Conservation (phyloP, 2,888 invertebrate species). For the Therioaphis trifolii region DNA sequence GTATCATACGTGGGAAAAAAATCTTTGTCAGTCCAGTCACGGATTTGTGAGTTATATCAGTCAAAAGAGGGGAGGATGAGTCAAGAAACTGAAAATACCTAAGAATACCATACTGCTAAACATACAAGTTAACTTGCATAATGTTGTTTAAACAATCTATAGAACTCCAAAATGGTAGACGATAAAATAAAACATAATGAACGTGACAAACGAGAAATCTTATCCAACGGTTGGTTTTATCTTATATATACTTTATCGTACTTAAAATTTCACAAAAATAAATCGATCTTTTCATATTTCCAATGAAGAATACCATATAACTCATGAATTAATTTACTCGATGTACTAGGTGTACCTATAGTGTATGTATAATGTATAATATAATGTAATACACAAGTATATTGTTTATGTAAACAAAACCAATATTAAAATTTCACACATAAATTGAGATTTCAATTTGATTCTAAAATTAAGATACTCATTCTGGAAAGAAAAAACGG, state of each 20-base stretch:
- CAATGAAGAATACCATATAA: no score
- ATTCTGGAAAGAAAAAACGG: no score
- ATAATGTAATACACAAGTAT: no score
- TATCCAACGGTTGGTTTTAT: slow-evolving; percentile 8
- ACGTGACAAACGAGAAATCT: slow-evolving; percentile 28
- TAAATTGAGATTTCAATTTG: no score
- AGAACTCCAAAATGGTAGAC: slow-evolving; percentile 1
- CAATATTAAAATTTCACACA: no score
- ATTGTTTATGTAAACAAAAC: no score
- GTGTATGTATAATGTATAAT: no score
- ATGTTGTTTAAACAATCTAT: slow-evolving; percentile 40
- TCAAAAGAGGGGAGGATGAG: not conserved
- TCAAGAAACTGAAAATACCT: slow-evolving; percentile 47
- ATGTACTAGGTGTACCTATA: no score
- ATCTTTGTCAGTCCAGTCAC: slow-evolving; percentile 53
- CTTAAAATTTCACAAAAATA: not conserved
- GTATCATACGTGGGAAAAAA: slow-evolving; percentile 28
- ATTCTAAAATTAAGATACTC: no score
- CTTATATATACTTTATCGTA: no score
- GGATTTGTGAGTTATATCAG: slow-evolving; percentile 34
- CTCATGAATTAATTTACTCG: no score
- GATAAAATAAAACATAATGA: slow-evolving; percentile 26
- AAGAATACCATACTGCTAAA: slow-evolving; percentile 29
- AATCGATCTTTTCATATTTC: no score
- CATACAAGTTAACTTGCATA: slow-evolving; percentile 38